Conservation (phyloP, 1,140 invertebrate genomes). For the Caenorhabditis tropicalis region DNA sequence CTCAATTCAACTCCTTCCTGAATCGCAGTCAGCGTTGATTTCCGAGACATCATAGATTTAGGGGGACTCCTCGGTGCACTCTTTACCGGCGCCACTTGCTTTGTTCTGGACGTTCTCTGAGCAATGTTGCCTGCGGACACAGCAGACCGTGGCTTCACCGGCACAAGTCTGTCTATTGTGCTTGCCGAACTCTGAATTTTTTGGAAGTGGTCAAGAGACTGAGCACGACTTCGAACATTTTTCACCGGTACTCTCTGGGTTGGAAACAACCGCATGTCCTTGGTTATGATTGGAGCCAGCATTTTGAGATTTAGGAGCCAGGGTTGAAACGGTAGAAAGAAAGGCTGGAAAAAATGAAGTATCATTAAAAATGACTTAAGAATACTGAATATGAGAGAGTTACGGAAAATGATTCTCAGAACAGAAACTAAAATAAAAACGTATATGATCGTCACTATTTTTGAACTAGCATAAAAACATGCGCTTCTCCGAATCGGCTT, state of each 20-base stretch:
- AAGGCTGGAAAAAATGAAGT: not conserved
- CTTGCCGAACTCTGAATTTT: conserved; percentile 32
- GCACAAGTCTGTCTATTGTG: not conserved
- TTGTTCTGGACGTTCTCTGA: not conserved
- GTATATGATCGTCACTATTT: no score
- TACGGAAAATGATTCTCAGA: no score
- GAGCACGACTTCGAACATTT: conserved; percentile 57
- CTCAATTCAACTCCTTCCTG: conserved; percentile 44
- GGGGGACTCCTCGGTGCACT: not conserved
- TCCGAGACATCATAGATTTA: not conserved
- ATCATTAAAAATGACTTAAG: no score
- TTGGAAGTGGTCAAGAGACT: conserved; percentile 53
- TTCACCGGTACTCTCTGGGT: conserved; percentile 50
- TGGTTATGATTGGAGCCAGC: conserved; percentile 57
- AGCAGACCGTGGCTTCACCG: not conserved
- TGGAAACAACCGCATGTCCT: conserved; percentile 56
- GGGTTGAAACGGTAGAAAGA: not conserved
- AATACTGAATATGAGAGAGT: no score
- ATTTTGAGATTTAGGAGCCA: not conserved
- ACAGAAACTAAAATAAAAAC: no score
- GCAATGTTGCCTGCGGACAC: conserved; percentile 28
- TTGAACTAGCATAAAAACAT: no score
- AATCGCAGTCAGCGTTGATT: conserved; percentile 16
- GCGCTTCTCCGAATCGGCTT: no score
- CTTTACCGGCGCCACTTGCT: not conserved